Evolutionary conservation across 2,888 invertebrate species (phyloP).

Genomic region (Dermolepida albohirtum): DNA sequence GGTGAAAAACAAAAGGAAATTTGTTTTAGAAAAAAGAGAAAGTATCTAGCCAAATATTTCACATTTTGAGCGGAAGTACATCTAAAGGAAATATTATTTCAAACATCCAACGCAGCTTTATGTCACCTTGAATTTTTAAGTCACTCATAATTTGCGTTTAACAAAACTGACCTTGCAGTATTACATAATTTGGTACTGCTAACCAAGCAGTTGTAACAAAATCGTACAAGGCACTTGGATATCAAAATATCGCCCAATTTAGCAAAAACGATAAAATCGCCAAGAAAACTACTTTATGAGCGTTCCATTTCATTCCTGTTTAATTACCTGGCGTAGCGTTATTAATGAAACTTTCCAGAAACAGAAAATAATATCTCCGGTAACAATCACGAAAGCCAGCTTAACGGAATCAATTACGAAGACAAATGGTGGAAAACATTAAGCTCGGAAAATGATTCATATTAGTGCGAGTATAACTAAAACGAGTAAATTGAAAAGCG

Average conservation of each 20-base stretch:
- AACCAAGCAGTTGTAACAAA: too few relatives aligned
- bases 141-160: too few relatives aligned
- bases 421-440: conserved; percentile 30
- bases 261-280: conserved; percentile 1
- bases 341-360: conserved; percentile 17
- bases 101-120: too few relatives aligned
- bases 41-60: too few relatives aligned
- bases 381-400: conserved; percentile 29
- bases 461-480: background rate
- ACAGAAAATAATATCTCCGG: conserved; percentile 17
- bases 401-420: conserved; percentile 21
- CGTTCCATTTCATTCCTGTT: background rate
- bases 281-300: background rate
- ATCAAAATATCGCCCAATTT: background rate
- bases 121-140: too few relatives aligned
- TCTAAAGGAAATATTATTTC: too few relatives aligned
- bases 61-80: too few relatives aligned
- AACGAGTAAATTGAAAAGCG: conserved; percentile 4
- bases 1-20: too few relatives aligned
- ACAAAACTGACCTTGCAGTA: too few relatives aligned
- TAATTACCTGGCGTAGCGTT: background rate
- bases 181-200: too few relatives aligned
- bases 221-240: background rate
- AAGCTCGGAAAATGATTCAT: conserved; percentile 29
- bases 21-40: too few relatives aligned